A percentile compares a stretch with the other conserved stretches of the same genome.
These are phyloP conservation scores for Ivindomyrus marchei DNA, from an alignment of 2,113 vertebrate genomes.

Conservation along the genomic window DNA sequence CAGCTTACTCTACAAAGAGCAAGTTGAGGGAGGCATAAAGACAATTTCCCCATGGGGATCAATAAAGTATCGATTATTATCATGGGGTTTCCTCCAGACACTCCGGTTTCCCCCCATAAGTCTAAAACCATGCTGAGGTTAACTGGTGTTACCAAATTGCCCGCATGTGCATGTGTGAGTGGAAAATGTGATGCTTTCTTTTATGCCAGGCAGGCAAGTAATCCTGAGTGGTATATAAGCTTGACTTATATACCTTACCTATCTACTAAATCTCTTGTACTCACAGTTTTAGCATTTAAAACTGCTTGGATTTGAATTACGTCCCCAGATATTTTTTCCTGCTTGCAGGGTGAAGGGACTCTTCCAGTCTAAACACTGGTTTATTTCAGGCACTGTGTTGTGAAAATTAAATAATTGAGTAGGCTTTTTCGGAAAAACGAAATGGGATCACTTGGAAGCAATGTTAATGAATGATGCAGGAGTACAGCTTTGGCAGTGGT, in stretches of 20 bases:
- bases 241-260: neutral
- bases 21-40: too few species aligned
- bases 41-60: too few species aligned
- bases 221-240: neutral
- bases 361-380: conserved; percentile 2
- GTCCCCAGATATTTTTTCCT: neutral
- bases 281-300: neutral
- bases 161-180: too few species aligned
- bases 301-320: neutral
- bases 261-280: neutral
- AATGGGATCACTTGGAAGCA: neutral
- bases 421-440: neutral
- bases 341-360: neutral
- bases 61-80: too few species aligned
- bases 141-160: too few species aligned
- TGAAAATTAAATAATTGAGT: neutral
- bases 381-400: neutral
- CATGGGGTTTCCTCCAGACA: too few species aligned
- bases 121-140: too few species aligned
- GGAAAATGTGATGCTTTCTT: neutral
- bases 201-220: neutral
- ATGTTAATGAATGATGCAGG: neutral
- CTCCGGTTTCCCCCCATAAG: too few species aligned
- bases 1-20: too few species aligned
- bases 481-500: neutral